Evolutionary conservation across 1,140 invertebrate genomes (phyloP).

Genomic region (Drosophila asahinai): DNA sequence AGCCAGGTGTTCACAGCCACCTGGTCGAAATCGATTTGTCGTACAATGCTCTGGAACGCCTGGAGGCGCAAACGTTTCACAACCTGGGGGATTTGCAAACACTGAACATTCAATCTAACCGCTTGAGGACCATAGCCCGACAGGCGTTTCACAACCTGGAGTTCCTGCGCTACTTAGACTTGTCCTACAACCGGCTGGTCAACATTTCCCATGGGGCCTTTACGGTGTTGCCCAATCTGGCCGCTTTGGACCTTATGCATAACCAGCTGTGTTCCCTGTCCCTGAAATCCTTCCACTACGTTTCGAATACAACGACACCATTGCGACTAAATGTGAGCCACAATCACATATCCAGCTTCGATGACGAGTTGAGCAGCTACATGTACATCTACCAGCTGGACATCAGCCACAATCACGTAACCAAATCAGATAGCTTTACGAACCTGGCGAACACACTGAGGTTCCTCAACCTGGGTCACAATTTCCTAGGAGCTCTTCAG

Average conservation of each 20-base stretch:
- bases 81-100: conserved; percentile 89
- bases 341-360: conserved; percentile 88
- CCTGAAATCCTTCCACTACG: conserved; percentile 88
- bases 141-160: conserved; percentile 89
- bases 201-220: conserved; percentile 88
- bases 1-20: conserved; percentile 89
- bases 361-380: conserved; percentile 86
- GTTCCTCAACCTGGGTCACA: conserved; percentile 90
- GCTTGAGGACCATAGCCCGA: conserved; percentile 87
- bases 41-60: conserved; percentile 89
- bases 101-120: conserved; percentile 90
- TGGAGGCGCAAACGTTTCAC: conserved; percentile 88
- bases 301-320: conserved; percentile 87
- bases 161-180: conserved; percentile 89
- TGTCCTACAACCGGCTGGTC: conserved; percentile 89
- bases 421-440: conserved; percentile 88
- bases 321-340: conserved; percentile 89
- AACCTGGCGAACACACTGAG: conserved; percentile 88
- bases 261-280: conserved; percentile 90
- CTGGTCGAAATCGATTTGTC: conserved; percentile 91
- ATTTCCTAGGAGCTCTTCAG: conserved; percentile 89
- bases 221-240: conserved; percentile 88
- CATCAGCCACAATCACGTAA: conserved; percentile 89
- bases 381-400: conserved; percentile 89
- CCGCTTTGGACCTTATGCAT: conserved; percentile 90